These are phyloP conservation scores for Patella vulgata DNA, from an alignment of 1,140 invertebrate species.

Conservation along the genomic window DNA sequence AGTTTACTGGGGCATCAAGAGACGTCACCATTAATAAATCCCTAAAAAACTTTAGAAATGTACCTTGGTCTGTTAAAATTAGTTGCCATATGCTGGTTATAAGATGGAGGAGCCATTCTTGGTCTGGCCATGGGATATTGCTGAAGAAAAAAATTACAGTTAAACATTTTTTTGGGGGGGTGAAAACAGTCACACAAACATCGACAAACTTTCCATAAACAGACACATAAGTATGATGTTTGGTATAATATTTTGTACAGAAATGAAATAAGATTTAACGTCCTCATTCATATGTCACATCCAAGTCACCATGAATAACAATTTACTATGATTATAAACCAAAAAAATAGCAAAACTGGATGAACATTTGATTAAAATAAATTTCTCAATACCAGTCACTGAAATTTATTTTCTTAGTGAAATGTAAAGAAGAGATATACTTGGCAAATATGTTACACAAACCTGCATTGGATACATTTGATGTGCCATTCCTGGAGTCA, in stretches of 20 bases:
- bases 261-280: background rate
- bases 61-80: constrained; percentile 15
- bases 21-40: background rate
- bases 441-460: background rate
- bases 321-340: background rate
- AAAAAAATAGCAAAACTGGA: background rate
- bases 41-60: background rate
- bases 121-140: constrained; percentile 10
- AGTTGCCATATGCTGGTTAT: constrained; percentile 19
- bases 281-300: background rate
- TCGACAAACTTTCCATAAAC: too few species aligned
- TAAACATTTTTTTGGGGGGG: background rate
- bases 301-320: background rate
- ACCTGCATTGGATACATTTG: constrained; percentile 15
- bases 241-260: background rate
- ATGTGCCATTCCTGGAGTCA: constrained; percentile 5
- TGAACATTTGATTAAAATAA: background rate
- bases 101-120: constrained; percentile 12
- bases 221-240: background rate
- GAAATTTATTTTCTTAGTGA: background rate
- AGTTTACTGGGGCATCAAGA: too few species aligned
- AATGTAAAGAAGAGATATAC: background rate
- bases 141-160: background rate
- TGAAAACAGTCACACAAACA: too few species aligned
- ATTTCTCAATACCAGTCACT: background rate